Percentiles rank a stretch among this genome's conserved stretches.
These are phyloP conservation scores for Limosa lapponica DNA, from an alignment of 2,797 vertebrate species.

Conservation along the genomic window DNA sequence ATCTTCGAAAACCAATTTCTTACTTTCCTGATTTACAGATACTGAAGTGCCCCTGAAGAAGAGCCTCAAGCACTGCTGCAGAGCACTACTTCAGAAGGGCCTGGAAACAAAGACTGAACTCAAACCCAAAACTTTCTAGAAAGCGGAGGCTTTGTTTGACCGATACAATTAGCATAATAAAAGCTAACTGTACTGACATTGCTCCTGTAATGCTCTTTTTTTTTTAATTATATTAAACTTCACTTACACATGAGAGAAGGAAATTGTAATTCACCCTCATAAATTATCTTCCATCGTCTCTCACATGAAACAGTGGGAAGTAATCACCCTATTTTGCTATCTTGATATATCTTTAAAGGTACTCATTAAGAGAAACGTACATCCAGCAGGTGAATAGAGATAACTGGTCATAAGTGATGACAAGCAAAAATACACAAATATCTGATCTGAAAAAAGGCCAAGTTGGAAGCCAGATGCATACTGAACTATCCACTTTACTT, in stretches of 20 bases:
- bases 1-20: not conserved
- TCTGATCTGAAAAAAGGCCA: conserved; percentile 55
- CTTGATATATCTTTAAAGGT: conserved; percentile 35
- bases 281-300: conserved; percentile 5
- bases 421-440: not conserved
- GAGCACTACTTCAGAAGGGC: not conserved
- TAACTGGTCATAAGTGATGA: conserved; percentile 42
- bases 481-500: conserved; percentile 1
- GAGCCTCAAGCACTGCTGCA: not conserved
- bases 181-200: not conserved
- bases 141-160: not conserved
- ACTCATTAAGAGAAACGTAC: not conserved
- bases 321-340: conserved; percentile 27
- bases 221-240: not conserved
- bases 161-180: not conserved
- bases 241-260: not conserved
- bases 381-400: conserved; percentile 49
- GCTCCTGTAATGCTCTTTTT: not conserved
- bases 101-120: not conserved
- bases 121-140: not conserved
- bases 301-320: conserved; percentile 31
- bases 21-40: not conserved
- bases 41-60: not conserved
- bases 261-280: not conserved
- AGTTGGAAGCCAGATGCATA: conserved; percentile 20